Evolutionary conservation across 1,140 invertebrate species (phyloP), one percentile per base, ranked within the genome.

Genomic region (Lordiphosa mommai): DNA sequence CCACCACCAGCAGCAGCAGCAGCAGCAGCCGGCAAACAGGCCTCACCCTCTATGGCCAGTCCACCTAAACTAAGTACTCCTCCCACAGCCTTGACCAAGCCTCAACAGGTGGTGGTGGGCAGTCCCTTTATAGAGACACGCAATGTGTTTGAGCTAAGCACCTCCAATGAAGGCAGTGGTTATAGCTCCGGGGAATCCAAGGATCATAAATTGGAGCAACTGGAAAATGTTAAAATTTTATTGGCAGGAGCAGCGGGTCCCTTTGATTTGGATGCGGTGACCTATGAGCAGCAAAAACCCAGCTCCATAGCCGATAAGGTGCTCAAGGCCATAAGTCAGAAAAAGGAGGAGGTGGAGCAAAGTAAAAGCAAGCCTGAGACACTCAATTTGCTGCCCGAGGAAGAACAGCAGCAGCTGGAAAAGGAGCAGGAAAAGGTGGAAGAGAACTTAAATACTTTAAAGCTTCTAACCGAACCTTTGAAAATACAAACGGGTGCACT

Each of bases 281-380:
- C 84, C 43, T 76, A 80, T 32, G 88, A 89, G 34, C 87, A 89
- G 36, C 87, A 86, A 16, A 88, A 87, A 36, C 68, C 85, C 13
- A 90, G 91, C 8, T 92, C 92, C 43, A 92, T 92, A 63, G 91
- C 92, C 2, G 92, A 92, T 57, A 92, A 92, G 77, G 88, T 92
- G 3, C 85, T 92, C 3, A 91, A 91, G 76, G 91, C 91, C 2
- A 85, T 89, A 1, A 71, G 90, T 89, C 70, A 92, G 89, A 77
- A 92, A 55, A 88, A 89, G 50, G 84, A 89, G 51, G 87, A 88
- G 33, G 80, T 84, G 32, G 84, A 88, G 49, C 72, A 84, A 10
- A 87, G 60, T 33, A 88, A 72, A 40, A 41, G 48, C 30, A 80
- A 82, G 49, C 3, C 61, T 1, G 41, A 30, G 4, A 6, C 38